These are phyloP conservation scores for Pygmarrhopalites habei DNA, from an alignment of 1,140 invertebrate genomes.

Conservation along the genomic window DNA sequence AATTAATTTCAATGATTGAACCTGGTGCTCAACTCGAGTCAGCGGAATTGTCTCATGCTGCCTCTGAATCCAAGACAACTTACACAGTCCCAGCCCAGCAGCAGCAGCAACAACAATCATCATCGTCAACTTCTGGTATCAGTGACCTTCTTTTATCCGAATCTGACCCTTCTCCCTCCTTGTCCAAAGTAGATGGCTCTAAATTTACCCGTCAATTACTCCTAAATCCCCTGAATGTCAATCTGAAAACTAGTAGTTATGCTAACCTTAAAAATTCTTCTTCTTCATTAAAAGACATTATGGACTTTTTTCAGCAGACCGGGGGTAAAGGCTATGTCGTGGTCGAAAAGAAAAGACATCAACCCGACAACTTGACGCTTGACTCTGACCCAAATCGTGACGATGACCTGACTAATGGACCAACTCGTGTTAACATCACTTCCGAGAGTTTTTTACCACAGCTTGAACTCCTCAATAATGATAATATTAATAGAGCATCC, in stretches of 20 bases:
- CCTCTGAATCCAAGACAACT: conserved; percentile 17
- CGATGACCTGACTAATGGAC: conserved; percentile 15
- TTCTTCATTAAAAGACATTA: conserved; percentile 28
- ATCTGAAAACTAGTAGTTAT: conserved; percentile 1
- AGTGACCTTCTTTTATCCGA: conserved; percentile 19
- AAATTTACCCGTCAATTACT: conserved; percentile 5
- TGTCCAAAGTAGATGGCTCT: conserved; percentile 3
- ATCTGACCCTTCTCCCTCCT: conserved; percentile 7
- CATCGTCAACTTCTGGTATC: conserved; percentile 19
- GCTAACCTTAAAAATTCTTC: not conserved
- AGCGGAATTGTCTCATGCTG: conserved; percentile 12
- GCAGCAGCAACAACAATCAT: not conserved
- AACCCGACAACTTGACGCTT: conserved; percentile 15
- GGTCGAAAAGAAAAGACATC: conserved; percentile 30
- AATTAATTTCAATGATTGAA: conserved; percentile 37
- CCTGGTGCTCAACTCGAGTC: conserved; percentile 33
- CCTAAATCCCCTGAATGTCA: conserved; percentile 4
- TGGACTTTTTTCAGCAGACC: conserved; percentile 34
- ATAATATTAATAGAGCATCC: not conserved
- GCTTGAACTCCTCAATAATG: conserved; percentile 6
- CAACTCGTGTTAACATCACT: conserved; percentile 26
- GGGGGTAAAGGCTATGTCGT: conserved; percentile 29
- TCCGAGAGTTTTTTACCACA: conserved; percentile 16
- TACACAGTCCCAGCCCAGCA: conserved; percentile 7
- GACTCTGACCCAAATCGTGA: conserved; percentile 12